phyloP scores from a whole-genome alignment of 2,113 vertebrate species.

The Caranx melampygus region DNA sequence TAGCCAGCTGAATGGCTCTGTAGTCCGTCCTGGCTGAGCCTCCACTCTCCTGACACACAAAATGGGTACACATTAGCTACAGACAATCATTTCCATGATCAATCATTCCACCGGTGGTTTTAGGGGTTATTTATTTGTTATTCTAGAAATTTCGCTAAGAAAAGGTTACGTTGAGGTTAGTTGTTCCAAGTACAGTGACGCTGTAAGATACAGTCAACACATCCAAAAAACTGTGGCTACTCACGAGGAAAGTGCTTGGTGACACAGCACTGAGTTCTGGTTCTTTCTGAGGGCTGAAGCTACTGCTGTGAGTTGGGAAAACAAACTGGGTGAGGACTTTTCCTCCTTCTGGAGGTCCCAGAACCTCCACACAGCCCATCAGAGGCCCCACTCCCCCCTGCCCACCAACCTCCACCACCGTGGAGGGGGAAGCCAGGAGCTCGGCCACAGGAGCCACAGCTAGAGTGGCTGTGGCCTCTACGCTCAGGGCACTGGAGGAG shows the following conservation, averaged over 20 bases:
- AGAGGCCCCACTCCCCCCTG: constrained; percentile 79
- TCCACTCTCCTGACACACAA: constrained; percentile 87
- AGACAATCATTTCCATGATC: neutral
- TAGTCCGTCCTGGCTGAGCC: constrained; percentile 97
- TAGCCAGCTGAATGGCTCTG: constrained; percentile 94
- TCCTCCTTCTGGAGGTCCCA: constrained; percentile 84
- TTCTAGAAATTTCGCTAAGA: too few relatives aligned
- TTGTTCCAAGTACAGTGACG: neutral
- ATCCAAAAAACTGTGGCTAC: constrained; percentile 38
- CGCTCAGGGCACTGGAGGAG: constrained; percentile 82
- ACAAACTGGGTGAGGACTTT: constrained; percentile 88
- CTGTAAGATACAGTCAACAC: neutral
- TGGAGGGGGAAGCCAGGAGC: constrained; percentile 82
- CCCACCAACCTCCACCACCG: constrained; percentile 82
- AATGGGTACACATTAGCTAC: neutral
- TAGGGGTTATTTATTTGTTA: neutral
- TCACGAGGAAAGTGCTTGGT: constrained; percentile 89
- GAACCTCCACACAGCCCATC: constrained; percentile 82
- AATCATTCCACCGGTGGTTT: neutral
- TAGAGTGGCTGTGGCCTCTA: constrained; percentile 80
- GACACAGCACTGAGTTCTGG: constrained; percentile 83
- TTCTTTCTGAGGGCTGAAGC: constrained; percentile 88
- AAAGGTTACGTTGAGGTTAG: too few relatives aligned
- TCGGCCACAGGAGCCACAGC: constrained; percentile 79
- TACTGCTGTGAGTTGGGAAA: constrained; percentile 84